These are phyloP conservation scores for Oncorhynchus masou DNA, from an alignment of 2,113 vertebrate genomes.

Conservation along the genomic window DNA sequence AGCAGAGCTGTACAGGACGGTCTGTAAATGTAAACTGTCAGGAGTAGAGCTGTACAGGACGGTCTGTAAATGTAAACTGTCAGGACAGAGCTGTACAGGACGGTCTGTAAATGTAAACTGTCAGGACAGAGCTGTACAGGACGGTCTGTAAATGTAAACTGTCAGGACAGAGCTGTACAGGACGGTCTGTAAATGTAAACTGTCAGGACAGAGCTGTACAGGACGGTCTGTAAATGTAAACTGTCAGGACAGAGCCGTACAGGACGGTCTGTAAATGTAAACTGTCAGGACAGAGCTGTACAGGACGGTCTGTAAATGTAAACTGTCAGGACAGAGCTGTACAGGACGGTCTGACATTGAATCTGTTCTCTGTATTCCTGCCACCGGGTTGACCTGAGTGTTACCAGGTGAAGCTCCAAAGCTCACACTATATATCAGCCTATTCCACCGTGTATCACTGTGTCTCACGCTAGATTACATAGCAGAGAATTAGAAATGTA, in stretches of 20 bases:
- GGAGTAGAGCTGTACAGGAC: no score
- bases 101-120: no score
- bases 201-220: no score
- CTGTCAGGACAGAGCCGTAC: background rate
- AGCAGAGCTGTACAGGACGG: no score
- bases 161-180: no score
- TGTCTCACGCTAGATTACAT: background rate
- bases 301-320: constrained; percentile 4
- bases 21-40: no score
- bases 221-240: constrained; percentile 13
- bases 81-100: no score
- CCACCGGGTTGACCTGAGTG: constrained; percentile 4
- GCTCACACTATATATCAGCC: background rate
- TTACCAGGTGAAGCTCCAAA: background rate
- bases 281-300: no score
- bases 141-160: no score
- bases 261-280: background rate
- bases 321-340: background rate
- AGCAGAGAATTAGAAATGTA: background rate
- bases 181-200: no score
- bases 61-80: no score
- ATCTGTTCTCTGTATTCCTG: background rate
- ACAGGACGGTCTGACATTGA: background rate
- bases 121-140: no score
- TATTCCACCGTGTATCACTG: background rate